These are phyloP conservation scores for Paradoxurus hermaphroditus DNA, from an alignment of 2,113 vertebrate genomes.

Conservation along the genomic window DNA sequence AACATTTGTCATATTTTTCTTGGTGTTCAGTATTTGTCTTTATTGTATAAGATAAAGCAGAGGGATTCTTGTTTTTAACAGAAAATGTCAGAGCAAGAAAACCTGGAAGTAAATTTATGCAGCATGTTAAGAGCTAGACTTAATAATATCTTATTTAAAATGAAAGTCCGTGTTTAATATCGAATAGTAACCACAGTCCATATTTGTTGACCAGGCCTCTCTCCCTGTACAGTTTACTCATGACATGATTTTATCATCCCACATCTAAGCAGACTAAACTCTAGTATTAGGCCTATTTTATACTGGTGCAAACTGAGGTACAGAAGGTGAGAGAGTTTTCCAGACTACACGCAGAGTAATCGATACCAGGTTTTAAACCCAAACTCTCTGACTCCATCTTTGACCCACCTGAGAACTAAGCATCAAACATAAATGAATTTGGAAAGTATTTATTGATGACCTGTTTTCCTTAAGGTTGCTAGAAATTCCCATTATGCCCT, in stretches of 20 bases:
- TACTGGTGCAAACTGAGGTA: background rate
- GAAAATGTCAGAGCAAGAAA: background rate
- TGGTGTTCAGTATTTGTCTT: background rate
- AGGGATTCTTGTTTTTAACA: constrained; percentile 16
- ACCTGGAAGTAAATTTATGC: background rate
- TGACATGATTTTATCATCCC: background rate
- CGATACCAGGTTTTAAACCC: background rate
- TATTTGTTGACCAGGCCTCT: background rate
- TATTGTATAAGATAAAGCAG: background rate
- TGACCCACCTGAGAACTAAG: background rate
- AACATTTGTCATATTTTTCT: background rate
- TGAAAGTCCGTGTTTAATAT: background rate
- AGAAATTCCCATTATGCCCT: background rate
- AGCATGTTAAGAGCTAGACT: background rate
- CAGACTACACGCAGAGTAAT: background rate
- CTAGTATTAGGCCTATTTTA: background rate
- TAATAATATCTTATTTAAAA: background rate
- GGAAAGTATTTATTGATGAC: background rate
- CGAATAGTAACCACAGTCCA: background rate
- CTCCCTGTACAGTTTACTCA: background rate
- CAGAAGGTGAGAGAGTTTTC: too few species aligned
- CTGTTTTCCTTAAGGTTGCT: background rate
- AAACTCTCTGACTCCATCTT: background rate
- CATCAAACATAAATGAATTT: background rate
- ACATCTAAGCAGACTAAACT: too few species aligned